Evolutionary conservation across 2,113 vertebrate genomes (phyloP).

Genomic region (Piaya cayana): DNA sequence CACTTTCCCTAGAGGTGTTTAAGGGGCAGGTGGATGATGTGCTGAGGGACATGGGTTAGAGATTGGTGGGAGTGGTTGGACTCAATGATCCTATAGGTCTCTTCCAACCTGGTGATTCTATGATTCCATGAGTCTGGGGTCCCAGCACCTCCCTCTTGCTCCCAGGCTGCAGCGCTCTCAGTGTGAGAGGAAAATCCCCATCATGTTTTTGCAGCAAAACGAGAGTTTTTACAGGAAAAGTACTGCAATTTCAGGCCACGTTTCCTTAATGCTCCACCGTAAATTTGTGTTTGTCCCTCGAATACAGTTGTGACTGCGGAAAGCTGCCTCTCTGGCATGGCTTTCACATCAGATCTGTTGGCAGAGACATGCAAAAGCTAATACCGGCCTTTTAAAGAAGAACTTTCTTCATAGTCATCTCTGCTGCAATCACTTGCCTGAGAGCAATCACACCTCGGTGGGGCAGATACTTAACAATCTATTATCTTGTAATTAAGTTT

Average conservation of each 20-base stretch:
- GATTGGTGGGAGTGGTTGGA: too few species aligned
- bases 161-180: background rate
- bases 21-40: too few species aligned
- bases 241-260: background rate
- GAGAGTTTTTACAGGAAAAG: background rate
- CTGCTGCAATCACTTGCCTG: background rate
- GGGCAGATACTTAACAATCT: conserved; percentile 36
- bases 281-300: background rate
- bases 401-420: background rate
- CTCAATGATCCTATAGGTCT: too few species aligned
- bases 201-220: background rate
- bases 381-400: background rate
- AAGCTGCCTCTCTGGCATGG: background rate
- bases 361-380: background rate
- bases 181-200: too few species aligned
- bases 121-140: too few species aligned
- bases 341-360: background rate
- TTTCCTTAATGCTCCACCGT: background rate
- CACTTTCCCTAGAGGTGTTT: too few species aligned
- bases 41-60: too few species aligned
- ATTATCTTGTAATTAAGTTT: conserved; percentile 62
- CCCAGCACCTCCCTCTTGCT: background rate
- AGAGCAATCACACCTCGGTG: conserved; percentile 37
- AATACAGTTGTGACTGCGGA: background rate
- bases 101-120: too few species aligned